A percentile compares a stretch with the other conserved stretches of the same genome.
These are phyloP conservation scores for Pleuronectes platessa DNA, from an alignment of 2,113 vertebrate species.

Conservation along the genomic window DNA sequence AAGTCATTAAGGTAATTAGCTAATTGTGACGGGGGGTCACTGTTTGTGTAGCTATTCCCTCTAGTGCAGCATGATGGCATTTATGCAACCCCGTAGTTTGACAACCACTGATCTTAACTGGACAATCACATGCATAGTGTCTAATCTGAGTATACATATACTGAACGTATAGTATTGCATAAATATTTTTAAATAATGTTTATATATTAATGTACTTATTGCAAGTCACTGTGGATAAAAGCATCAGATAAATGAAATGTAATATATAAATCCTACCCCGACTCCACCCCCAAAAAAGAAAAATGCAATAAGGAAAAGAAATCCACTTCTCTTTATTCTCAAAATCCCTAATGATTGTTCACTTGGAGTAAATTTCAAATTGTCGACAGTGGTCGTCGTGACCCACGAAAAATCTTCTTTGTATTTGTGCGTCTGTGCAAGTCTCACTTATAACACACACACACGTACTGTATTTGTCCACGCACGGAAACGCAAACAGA, in stretches of 20 bases:
- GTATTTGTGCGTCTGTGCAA: conserved; percentile 9
- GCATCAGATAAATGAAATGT: too few relatives aligned
- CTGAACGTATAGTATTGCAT: neutral
- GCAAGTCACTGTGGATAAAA: too few relatives aligned
- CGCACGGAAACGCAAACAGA: conserved; percentile 8
- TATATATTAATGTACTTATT: neutral
- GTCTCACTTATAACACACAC: conserved; percentile 1
- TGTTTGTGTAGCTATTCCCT: conserved; percentile 9
- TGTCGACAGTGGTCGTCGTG: neutral
- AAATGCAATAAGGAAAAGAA: neutral
- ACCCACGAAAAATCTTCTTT: conserved; percentile 32
- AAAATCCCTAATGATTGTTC: conserved; percentile 9
- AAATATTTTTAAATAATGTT: neutral
- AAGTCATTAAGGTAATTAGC: conserved; percentile 21
- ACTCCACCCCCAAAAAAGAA: too few relatives aligned
- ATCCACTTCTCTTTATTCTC: neutral
- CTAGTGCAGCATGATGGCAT: neutral
- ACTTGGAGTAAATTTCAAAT: conserved; percentile 33
- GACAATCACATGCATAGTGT: neutral
- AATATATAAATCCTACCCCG: too few relatives aligned
- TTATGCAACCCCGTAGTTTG: neutral
- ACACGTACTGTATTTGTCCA: neutral
- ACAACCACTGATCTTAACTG: neutral
- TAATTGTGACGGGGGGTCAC: conserved; percentile 1
- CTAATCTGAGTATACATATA: neutral